Base-by-base conservation (phyloP, 2,888 invertebrate genomes). In the Chrysolina americana region DNA sequence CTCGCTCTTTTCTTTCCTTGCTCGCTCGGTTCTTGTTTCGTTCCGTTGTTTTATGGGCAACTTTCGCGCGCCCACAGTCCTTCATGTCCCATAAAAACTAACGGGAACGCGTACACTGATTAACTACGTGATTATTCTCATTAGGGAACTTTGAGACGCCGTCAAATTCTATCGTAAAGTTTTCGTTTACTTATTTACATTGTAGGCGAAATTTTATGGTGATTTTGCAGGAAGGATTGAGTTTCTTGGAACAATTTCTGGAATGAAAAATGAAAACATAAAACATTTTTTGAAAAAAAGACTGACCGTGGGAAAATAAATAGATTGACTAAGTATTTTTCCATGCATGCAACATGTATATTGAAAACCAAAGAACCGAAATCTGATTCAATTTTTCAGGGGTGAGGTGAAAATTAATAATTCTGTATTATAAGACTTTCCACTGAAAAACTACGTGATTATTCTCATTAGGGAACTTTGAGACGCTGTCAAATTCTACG, bases 1-100 rank as follows among this genome's bases (percentile, higher is more conserved):
- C 77, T 71, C 78, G 76, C 72, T 64, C 68, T 65, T 65, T 69
- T 73, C 68, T 71, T 69, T 71, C 53, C 41, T 71, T 19, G 65
- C 59, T 65, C 70, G 64, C 71, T 44, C 71, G 36, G 36, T 0
- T 71, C 73, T 81, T 80, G 82, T 81, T 83, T 59, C 59, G 81
- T 81, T 83, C 79, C 79, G 82, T 78, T 80, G 76, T 82, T 83
- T 82, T 82, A 83, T 81, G 81, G 76, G 76, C 69, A 80, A 76
- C 79, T 80, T 80, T 77, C 80, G 79, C 76, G 75, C 79, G 81
- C 78, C 80, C 76, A 77, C 79, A 78, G 81, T 78, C 81, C 81
- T 82, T 77, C 80, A 81, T 78, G 80, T 78, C 79, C 80, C 79
- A 81, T 82, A 84, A 83, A 83, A 84, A 83, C 80, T 81, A 83